These are phyloP conservation scores for Opisthocomus hoazin DNA, from an alignment of 2,113 vertebrate species.

Conservation along the genomic window DNA sequence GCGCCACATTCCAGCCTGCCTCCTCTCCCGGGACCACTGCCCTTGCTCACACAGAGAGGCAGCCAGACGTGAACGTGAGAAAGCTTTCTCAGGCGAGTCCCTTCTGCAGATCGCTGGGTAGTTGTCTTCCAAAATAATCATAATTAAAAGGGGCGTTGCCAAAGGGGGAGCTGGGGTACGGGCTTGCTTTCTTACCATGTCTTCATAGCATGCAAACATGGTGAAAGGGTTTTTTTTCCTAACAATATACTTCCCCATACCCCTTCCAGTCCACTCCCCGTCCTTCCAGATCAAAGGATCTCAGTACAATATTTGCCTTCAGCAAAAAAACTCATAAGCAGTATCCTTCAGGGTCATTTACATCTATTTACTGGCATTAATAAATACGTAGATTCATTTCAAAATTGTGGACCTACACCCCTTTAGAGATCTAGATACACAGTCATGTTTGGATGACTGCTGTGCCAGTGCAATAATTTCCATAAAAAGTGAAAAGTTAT, in stretches of 20 bases:
- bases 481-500: not conserved
- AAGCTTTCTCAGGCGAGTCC: conserved; percentile 68
- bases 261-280: not conserved
- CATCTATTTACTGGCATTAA: conserved; percentile 1
- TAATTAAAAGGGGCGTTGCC: not conserved
- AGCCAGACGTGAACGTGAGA: conserved; percentile 78
- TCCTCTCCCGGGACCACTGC: conserved; percentile 59
- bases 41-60: conserved; percentile 65
- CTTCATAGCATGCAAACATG: conserved; percentile 1
- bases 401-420: not conserved
- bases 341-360: not conserved
- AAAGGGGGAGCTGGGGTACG: not conserved
- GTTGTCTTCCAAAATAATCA: not conserved
- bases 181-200: conserved; percentile 8
- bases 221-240: not conserved
- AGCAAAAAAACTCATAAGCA: not conserved
- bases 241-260: not conserved
- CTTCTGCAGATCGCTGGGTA: not conserved
- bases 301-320: conserved; percentile 6
- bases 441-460: not conserved
- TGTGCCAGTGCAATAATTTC: not conserved
- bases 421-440: not conserved
- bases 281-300: conserved; percentile 36
- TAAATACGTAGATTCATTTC: conserved; percentile 1
- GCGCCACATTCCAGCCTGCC: conserved; percentile 59